Evolutionary conservation across 2,797 vertebrate genomes (phyloP).

Genomic region (Fistularia tabacaria): DNA sequence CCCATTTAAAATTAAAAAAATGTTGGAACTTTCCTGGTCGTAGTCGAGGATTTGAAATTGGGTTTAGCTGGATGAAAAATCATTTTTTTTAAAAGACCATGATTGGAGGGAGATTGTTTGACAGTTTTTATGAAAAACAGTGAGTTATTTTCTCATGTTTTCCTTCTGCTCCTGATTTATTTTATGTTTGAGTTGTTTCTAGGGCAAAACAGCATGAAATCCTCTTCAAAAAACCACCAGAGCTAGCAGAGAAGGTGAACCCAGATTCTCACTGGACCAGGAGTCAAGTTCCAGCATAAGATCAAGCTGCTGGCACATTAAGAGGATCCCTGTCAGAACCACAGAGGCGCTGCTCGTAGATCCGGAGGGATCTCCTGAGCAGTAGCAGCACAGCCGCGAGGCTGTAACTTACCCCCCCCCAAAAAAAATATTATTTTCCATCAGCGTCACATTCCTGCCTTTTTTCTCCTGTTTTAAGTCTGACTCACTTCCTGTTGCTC

Average conservation of each 20-base stretch:
- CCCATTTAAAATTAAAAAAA: too few species aligned
- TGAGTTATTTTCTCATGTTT: too few species aligned
- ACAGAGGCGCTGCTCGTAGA: too few species aligned
- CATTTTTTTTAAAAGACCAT: too few species aligned
- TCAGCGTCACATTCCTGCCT: neutral
- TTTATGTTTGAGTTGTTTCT: neutral
- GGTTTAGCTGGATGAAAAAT: too few species aligned
- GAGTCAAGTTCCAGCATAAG: constrained; percentile 48
- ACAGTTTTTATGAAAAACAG: too few species aligned
- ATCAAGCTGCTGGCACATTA: neutral
- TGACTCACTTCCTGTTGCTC: constrained; percentile 6
- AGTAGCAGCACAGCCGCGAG: too few species aligned
- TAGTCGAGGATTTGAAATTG: too few species aligned
- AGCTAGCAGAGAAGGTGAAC: constrained; percentile 22
- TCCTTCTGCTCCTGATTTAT: too few species aligned
- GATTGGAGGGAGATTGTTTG: too few species aligned
- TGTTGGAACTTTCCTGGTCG: too few species aligned
- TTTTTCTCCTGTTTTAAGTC: neutral
- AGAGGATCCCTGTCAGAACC: neutral
- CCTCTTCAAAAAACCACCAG: constrained; percentile 29
- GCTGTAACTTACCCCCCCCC: neutral
- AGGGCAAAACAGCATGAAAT: constrained; percentile 42
- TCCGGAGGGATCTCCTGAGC: too few species aligned
- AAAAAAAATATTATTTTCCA: neutral
- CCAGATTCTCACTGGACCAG: constrained; percentile 27